Percentiles rank a stretch among this genome's conserved stretches.
phyloP scores from a whole-genome alignment of 2,888 invertebrate species.

The Heliconius erato region DNA sequence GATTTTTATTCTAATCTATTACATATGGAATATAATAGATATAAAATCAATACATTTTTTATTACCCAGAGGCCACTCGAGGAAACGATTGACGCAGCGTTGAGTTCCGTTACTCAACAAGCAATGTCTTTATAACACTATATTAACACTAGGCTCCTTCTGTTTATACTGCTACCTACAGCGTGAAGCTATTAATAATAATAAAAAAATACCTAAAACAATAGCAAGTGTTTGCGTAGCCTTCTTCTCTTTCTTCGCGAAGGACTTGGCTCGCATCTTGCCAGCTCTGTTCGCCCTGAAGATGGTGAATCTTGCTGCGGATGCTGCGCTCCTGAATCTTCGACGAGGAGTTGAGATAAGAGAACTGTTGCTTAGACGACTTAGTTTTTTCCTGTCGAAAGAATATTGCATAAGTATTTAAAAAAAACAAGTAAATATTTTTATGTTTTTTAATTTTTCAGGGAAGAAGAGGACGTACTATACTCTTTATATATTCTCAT shows the following conservation, averaged over 20 bases:
- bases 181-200: neutral
- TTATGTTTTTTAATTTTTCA: no score
- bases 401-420: neutral
- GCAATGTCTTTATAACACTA: no score
- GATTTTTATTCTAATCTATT: no score
- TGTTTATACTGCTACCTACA: neutral
- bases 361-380: slow-evolving; percentile 73
- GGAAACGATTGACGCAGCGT: no score
- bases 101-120: no score
- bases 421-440: neutral
- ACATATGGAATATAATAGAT: no score
- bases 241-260: slow-evolving; percentile 97
- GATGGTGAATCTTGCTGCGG: slow-evolving; percentile 93
- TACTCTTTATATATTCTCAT: no score
- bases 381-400: slow-evolving; percentile 73
- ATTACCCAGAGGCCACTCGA: no score
- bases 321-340: slow-evolving; percentile 80
- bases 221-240: slow-evolving; percentile 99
- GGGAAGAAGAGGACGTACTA: no score
- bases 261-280: slow-evolving; percentile 96
- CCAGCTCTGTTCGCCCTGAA: slow-evolving; percentile 97
- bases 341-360: slow-evolving; percentile 78
- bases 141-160: neutral
- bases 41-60: no score
- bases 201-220: slow-evolving; percentile 91